Percentiles rank a stretch among this genome's conserved stretches.
These are phyloP conservation scores for Theocolax elegans DNA, from an alignment of 1,140 invertebrate genomes.

Conservation along the genomic window DNA sequence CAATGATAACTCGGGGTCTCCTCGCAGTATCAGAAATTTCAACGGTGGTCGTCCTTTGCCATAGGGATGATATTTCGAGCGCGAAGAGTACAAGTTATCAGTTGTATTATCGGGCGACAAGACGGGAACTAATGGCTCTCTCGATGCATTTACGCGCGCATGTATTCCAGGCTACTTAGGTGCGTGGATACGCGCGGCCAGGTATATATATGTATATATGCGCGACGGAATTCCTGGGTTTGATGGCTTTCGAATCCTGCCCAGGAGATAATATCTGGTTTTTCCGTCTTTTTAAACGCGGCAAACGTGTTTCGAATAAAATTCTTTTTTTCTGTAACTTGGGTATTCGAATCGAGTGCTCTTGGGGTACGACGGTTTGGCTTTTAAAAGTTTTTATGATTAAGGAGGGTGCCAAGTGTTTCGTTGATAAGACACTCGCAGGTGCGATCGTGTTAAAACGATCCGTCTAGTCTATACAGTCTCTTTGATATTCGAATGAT, in stretches of 20 bases:
- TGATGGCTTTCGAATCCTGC: slow-evolving; percentile 4
- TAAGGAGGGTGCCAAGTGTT: no score
- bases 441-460: no score
- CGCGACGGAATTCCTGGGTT: slow-evolving; percentile 13
- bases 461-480: no score
- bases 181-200: neutral
- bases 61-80: slow-evolving; percentile 1
- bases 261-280: neutral
- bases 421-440: no score
- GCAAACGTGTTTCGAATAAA: slow-evolving; percentile 9
- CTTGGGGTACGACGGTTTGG: neutral
- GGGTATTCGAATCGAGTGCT: no score
- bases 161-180: neutral
- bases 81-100: neutral
- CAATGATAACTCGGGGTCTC: slow-evolving; percentile 10
- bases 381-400: no score
- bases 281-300: neutral
- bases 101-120: slow-evolving; percentile 7
- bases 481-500: no score
- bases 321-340: neutral
- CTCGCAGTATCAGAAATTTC: no score
- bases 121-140: slow-evolving; percentile 10
- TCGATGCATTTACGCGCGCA: neutral
- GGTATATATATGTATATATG: neutral
- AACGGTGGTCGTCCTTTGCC: no score